Evolutionary conservation across 2,888 invertebrate genomes (phyloP), one percentile per base, ranked within the genome.

Genomic region (Suillia variegata): DNA sequence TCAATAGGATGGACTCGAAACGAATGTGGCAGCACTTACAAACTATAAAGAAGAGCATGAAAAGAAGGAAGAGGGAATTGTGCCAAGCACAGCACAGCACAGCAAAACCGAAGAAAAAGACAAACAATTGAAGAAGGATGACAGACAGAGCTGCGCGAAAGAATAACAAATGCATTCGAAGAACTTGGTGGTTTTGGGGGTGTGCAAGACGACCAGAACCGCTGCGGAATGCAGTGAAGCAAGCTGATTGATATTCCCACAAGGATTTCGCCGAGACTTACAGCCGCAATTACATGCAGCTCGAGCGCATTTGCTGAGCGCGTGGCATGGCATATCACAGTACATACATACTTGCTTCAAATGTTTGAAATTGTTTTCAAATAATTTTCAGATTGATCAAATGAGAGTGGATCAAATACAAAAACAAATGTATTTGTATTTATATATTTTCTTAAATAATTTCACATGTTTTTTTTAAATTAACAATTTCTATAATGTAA

Each of bases 201-300:
- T 31, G 12, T 8, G 12, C 31, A 45, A 45, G 5, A 20, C 38
- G n/a, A 38, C 6, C 38, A 13, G 20, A 45, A n/a, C n/a, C n/a
- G n/a, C n/a, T n/a, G n/a, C n/a, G 20, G 13, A 45, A 45, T 20
- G 45, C 20, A 45, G 6, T 45, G 17, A 20, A 45, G 45, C 45
- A 18, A 45, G 18, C 45, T 45, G 45, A 45, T 45, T 45, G 45
- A 45, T 45, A 45, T 45, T 45, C 45, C 45, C 45, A 45, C 45
- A 45, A 45, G 45, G 45, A 45, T 18, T 45, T 45, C 18, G 45
- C 45, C 45, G 20, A n/a, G n/a, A 45, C 45, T 45, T 45, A 45
- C 45, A 45, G 45, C 45, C 45, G 20, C 45, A 45, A 45, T 45
- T 45, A 45, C 45, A 45, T 45, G 45, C 17, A 20, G 38, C 20